A percentile compares a stretch with the other conserved stretches of the same genome.
phyloP scores from a whole-genome alignment of 2,113 vertebrate genomes.

The Rostratula benghalensis region DNA sequence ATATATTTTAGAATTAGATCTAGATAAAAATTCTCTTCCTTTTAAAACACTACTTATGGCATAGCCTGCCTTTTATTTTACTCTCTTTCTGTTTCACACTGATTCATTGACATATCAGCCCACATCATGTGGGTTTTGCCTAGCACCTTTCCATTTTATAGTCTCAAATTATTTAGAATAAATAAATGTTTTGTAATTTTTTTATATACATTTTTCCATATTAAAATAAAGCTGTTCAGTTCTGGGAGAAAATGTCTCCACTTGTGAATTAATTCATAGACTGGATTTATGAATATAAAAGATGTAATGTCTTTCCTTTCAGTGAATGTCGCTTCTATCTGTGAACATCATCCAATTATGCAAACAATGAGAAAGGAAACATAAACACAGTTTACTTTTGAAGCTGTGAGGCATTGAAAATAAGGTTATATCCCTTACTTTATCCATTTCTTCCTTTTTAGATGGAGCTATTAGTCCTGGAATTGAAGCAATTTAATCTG shows the following conservation, averaged over 20 bases:
- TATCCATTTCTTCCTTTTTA: background rate
- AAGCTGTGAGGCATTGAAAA: slow-evolving; percentile 13
- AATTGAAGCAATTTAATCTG: slow-evolving; percentile 12
- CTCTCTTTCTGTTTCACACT: background rate
- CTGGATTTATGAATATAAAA: slow-evolving; percentile 5
- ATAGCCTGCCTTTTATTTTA: background rate
- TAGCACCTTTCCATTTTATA: background rate
- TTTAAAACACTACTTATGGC: background rate
- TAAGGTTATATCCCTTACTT: background rate
- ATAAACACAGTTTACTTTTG: slow-evolving; percentile 9
- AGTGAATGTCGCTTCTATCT: background rate
- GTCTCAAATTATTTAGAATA: background rate
- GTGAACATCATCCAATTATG: slow-evolving; percentile 11
- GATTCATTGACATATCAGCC: background rate
- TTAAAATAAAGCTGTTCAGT: background rate
- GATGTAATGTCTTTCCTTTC: background rate
- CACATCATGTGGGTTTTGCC: background rate
- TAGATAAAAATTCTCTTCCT: background rate
- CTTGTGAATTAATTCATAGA: background rate
- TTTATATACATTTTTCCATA: background rate
- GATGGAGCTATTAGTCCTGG: background rate
- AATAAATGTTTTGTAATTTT: background rate
- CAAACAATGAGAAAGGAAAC: slow-evolving; percentile 13
- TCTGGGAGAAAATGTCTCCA: background rate
- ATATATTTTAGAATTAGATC: background rate